phyloP scores from a whole-genome alignment of 2,888 invertebrate species.

The Palloptera scutellata region DNA sequence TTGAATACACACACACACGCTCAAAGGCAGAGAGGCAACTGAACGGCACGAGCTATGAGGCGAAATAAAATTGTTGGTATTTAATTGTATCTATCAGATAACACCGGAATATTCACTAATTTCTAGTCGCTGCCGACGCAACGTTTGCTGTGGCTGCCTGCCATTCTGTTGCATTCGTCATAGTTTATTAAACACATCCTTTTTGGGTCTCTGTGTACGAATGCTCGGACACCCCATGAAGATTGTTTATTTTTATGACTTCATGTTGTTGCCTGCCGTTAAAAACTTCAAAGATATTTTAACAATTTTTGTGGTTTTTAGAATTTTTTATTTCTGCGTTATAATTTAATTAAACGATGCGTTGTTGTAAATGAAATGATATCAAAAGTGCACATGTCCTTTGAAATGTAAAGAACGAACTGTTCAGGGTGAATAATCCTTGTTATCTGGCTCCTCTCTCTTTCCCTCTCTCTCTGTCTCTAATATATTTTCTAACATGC shows the following conservation, averaged over 20 bases:
- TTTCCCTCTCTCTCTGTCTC: background rate
- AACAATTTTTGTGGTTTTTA: slow-evolving; percentile 29
- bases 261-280: slow-evolving; percentile 8
- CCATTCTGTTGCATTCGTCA: slow-evolving; percentile 43
- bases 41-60: no score
- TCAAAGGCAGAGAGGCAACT: no score
- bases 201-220: background rate
- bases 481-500: background rate
- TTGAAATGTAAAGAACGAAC: background rate
- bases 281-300: background rate
- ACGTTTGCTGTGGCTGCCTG: no score
- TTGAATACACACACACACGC: no score
- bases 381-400: slow-evolving; percentile 1
- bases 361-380: background rate
- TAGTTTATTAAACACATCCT: slow-evolving; percentile 52
- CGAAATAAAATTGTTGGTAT: no score
- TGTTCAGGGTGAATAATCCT: no score
- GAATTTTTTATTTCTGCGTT: slow-evolving; percentile 38
- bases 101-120: no score
- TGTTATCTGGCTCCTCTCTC: no score
- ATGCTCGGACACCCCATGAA: slow-evolving; percentile 33
- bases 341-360: slow-evolving; percentile 52
- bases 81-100: no score
- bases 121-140: no score
- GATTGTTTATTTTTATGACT: slow-evolving; percentile 35